Percentiles rank a stretch among this genome's conserved stretches.
These are phyloP conservation scores for Alethe castanea DNA, from an alignment of 2,113 vertebrate species.

Conservation along the genomic window DNA sequence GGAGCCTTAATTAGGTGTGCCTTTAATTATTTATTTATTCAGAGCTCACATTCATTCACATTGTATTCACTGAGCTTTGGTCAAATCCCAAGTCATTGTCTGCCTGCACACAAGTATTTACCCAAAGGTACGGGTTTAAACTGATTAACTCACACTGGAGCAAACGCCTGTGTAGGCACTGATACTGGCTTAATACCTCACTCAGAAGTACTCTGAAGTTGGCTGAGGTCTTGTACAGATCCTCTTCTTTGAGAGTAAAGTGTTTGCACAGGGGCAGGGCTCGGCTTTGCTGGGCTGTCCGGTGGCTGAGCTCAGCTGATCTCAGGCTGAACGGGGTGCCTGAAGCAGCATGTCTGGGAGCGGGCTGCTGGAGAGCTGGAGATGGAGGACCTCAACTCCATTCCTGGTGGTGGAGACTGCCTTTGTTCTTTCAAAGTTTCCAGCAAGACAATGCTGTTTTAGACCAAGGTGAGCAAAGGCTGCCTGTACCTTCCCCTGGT, in stretches of 20 bases:
- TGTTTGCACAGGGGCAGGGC: conserved; percentile 10
- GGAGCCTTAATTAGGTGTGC: not conserved
- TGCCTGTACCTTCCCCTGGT: not conserved
- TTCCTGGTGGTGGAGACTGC: not conserved
- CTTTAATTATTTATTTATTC: conserved; percentile 17
- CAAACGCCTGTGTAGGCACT: not conserved
- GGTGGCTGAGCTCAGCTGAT: not conserved
- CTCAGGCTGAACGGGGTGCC: not conserved
- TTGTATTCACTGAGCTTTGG: conserved; percentile 23
- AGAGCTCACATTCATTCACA: not conserved
- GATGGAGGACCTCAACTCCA: not conserved
- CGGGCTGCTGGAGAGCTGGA: not conserved
- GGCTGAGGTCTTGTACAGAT: conserved; percentile 4
- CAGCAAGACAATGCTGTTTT: not conserved
- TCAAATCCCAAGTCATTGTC: conserved; percentile 27
- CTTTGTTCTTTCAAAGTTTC: not conserved
- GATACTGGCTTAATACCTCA: conserved; percentile 22
- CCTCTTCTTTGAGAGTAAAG: conserved; percentile 6
- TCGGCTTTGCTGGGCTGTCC: not conserved
- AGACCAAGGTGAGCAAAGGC: not conserved
- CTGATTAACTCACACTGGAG: conserved; percentile 22
- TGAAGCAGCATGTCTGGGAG: not conserved
- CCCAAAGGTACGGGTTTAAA: conserved; percentile 18
- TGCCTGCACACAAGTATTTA: not conserved
- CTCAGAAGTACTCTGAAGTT: conserved; percentile 38